These are phyloP conservation scores for Drosophila seguyi DNA, from an alignment of 1,140 invertebrate species.

Conservation along the genomic window DNA sequence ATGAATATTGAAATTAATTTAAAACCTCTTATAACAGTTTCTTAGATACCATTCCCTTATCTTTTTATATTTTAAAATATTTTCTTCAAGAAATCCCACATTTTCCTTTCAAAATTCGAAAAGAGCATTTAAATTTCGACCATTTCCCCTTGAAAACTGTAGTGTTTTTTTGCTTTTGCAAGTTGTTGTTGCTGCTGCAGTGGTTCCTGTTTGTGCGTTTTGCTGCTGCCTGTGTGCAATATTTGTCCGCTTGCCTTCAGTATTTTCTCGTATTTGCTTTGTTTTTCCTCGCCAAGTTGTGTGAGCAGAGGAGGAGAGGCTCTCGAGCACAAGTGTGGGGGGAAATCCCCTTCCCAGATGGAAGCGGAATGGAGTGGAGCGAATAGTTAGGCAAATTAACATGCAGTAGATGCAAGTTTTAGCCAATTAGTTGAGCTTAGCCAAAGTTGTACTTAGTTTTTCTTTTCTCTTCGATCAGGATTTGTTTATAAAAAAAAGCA, in stretches of 20 bases:
- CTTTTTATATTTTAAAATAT: too few species aligned
- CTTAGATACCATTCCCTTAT: too few species aligned
- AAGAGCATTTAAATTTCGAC: slow-evolving; percentile 11
- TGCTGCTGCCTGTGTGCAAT: slow-evolving; percentile 50
- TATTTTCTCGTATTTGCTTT: slow-evolving; percentile 60
- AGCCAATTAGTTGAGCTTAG: slow-evolving; percentile 74
- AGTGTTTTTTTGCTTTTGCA: slow-evolving; percentile 9
- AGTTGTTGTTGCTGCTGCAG: slow-evolving; percentile 7
- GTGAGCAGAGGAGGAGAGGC: background rate
- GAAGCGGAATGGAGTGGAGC: slow-evolving; percentile 13
- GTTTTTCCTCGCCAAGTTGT: slow-evolving; percentile 59
- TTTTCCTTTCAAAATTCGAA: background rate
- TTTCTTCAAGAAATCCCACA: too few species aligned
- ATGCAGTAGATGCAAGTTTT: slow-evolving; percentile 77
- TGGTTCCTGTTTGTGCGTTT: slow-evolving; percentile 54
- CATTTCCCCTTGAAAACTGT: background rate
- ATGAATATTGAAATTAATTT: too few species aligned
- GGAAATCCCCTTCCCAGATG: background rate
- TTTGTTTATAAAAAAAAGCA: slow-evolving; percentile 9
- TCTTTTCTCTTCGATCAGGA: slow-evolving; percentile 18
- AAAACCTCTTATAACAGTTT: too few species aligned
- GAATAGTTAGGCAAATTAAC: slow-evolving; percentile 72
- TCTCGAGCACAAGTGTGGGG: background rate
- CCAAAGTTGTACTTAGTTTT: slow-evolving; percentile 58
- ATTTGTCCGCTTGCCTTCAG: slow-evolving; percentile 43